These are phyloP conservation scores for Microtus montanus DNA, from an alignment of 2,113 vertebrate species.

Conservation along the genomic window DNA sequence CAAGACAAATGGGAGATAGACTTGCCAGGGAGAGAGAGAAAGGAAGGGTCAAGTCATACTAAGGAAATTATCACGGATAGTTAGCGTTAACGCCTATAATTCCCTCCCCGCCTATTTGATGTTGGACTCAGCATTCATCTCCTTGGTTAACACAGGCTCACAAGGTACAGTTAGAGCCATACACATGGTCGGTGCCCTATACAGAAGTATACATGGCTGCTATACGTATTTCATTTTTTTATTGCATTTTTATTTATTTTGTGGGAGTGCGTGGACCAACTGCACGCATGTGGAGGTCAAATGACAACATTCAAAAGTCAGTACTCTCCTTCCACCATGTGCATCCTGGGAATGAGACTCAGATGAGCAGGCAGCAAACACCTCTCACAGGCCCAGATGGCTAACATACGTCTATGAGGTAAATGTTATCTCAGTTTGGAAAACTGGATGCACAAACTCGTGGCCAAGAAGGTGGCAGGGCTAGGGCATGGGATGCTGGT, in stretches of 20 bases:
- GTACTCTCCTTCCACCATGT: background rate
- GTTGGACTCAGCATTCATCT: background rate
- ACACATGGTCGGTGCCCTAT: background rate
- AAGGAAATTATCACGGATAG: background rate
- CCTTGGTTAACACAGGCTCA: background rate
- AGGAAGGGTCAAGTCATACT: background rate
- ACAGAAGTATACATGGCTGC: background rate
- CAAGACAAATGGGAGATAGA: background rate
- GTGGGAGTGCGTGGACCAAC: background rate
- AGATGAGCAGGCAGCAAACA: background rate
- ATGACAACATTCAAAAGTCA: background rate
- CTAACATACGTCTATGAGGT: background rate
- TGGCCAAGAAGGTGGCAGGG: background rate
- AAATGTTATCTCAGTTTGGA: background rate
- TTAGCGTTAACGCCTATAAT: background rate
- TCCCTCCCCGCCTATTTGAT: background rate
- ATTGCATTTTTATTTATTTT: background rate
- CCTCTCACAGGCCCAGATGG: background rate
- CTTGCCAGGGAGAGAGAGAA: background rate
- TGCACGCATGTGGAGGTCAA: background rate
- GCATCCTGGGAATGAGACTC: background rate
- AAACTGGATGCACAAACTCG: background rate
- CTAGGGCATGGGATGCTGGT: rapidly evolving
- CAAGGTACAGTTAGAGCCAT: background rate
- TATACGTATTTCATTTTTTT: too few relatives aligned